phyloP scores from a whole-genome alignment of 2,797 vertebrate genomes.

The Trachurus trachurus region DNA sequence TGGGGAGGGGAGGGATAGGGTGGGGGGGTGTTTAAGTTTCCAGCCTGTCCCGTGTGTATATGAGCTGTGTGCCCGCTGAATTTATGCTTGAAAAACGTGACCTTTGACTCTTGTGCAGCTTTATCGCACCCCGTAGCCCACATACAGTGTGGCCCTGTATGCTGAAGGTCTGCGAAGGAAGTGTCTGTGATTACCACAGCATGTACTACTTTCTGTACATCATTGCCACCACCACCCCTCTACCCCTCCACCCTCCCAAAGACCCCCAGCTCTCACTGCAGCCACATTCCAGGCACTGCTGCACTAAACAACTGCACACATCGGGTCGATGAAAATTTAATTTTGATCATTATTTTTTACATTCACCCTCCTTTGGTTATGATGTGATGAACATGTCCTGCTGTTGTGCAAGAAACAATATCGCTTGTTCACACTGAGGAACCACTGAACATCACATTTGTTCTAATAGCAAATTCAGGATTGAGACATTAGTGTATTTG shows the following conservation, averaged over 20 bases:
- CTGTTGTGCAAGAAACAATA: slow-evolving; percentile 21
- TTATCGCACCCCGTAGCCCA: slow-evolving; percentile 83
- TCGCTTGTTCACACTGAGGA: slow-evolving; percentile 34
- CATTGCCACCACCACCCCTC: slow-evolving; percentile 11
- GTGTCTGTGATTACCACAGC: slow-evolving; percentile 79
- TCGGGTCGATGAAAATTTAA: slow-evolving; percentile 20
- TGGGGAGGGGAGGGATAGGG: slow-evolving; percentile 45
- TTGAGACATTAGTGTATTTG: background rate
- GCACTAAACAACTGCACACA: slow-evolving; percentile 26
- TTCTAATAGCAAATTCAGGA: background rate
- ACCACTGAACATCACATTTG: background rate
- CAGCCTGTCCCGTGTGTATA: slow-evolving; percentile 69
- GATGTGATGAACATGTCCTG: slow-evolving; percentile 32
- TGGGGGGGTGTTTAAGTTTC: slow-evolving; percentile 80
- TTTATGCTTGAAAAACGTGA: slow-evolving; percentile 88
- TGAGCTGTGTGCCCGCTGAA: slow-evolving; percentile 73
- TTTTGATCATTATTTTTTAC: background rate
- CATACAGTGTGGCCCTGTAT: slow-evolving; percentile 82
- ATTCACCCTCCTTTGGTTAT: slow-evolving; percentile 28
- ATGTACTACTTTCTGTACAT: slow-evolving; percentile 72
- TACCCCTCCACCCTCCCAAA: slow-evolving; percentile 17
- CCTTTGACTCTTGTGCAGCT: slow-evolving; percentile 83
- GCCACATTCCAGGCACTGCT: slow-evolving; percentile 54
- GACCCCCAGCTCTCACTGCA: slow-evolving; percentile 17
- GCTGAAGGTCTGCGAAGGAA: slow-evolving; percentile 75